Conservation (phyloP, 2,888 invertebrate species). For the Seira musarum region DNA sequence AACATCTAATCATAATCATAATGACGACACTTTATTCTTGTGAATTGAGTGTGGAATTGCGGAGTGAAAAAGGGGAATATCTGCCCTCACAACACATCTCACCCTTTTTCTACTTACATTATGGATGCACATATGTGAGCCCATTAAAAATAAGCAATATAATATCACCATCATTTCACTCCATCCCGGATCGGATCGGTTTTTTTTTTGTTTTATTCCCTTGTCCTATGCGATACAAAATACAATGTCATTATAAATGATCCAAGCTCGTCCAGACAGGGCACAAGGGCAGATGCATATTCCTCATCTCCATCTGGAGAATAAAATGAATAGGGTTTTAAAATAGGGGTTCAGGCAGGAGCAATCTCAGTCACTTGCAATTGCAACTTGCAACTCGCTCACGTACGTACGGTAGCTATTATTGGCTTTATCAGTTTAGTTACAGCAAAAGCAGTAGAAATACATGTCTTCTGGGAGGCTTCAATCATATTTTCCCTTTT, state of each 20-base stretch:
- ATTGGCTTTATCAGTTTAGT: slow-evolving; percentile 31
- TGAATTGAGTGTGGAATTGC: slow-evolving; percentile 29
- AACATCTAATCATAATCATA: slow-evolving; percentile 26
- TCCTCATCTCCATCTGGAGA: no score
- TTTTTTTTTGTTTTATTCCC: no score
- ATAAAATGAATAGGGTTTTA: no score
- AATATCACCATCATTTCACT: no score
- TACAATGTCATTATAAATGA: background rate
- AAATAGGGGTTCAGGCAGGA: no score
- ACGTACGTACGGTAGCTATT: slow-evolving; percentile 39
- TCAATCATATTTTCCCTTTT: slow-evolving; percentile 49
- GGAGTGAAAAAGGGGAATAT: background rate
- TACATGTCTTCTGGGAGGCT: slow-evolving; percentile 30
- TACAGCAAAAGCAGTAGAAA: background rate
- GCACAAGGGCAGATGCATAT: background rate
- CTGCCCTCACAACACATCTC: no score
- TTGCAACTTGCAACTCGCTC: slow-evolving; percentile 25
- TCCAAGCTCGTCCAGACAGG: slow-evolving; percentile 22
- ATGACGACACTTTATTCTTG: slow-evolving; percentile 41
- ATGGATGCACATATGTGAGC: slow-evolving; percentile 30
- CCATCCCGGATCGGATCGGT: no score
- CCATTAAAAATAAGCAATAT: no score
- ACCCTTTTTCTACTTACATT: no score
- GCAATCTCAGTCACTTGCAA: no score
- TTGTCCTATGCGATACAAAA: no score